Evolutionary conservation across 2,888 invertebrate genomes (phyloP).

Genomic region (Drosophila anceps): DNA sequence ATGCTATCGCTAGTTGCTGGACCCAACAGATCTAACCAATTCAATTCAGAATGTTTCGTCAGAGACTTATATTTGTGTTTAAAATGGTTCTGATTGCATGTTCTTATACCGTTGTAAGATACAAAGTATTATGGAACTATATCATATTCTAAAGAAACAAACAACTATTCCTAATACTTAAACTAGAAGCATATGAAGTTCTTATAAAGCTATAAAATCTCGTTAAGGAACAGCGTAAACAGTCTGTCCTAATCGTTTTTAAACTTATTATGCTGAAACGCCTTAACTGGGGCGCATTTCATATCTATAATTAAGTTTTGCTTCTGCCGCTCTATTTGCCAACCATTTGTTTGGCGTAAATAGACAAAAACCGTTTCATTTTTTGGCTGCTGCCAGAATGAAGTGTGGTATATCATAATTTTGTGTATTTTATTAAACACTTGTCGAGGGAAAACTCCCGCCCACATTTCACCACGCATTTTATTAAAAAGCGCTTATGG

Average conservation of each 20-base stretch:
- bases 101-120: no score
- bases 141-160: no score
- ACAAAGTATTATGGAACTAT: no score
- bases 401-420: constrained; percentile 46
- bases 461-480: constrained; percentile 57
- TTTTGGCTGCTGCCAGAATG: constrained; percentile 40
- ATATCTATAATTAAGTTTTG: constrained; percentile 17
- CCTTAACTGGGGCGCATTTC: background rate
- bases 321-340: constrained; percentile 39
- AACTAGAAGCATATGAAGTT: background rate
- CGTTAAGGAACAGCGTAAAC: no score
- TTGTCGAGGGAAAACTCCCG: constrained; percentile 43
- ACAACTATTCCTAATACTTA: background rate
- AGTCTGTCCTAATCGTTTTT: background rate
- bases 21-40: no score
- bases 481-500: constrained; percentile 70
- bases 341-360: constrained; percentile 29
- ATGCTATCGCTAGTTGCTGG: no score
- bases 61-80: no score
- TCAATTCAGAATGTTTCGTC: no score
- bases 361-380: background rate
- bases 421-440: constrained; percentile 50
- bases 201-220: background rate
- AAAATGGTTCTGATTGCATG: no score
- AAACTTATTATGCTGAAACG: background rate